Evolutionary conservation across 2,797 vertebrate species (phyloP), one percentile per base, ranked within the genome.

Genomic region (Ibycter americanus): DNA sequence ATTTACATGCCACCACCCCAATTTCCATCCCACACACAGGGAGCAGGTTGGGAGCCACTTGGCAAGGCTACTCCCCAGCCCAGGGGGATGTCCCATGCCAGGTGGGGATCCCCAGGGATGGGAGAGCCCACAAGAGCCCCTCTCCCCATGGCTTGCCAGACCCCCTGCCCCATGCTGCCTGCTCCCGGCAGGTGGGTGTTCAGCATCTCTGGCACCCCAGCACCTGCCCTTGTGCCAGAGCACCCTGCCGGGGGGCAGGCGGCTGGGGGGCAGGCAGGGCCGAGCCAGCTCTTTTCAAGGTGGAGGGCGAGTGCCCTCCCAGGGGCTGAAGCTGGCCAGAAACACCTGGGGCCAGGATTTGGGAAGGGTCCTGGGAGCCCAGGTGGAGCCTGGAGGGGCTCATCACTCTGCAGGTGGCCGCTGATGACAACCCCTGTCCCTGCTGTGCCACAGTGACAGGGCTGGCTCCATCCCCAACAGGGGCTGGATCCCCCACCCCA

Each of bases 391-490:
- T 2, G 4, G 17, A 15, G 54, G 38, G 22, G 23, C n/a, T 42
- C 31, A 1, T 10, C 1, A 1, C 29, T 54, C 66, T 19, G 11
- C 38, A 18, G n/a, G 32, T 66, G 82, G 34, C 40, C 1, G 0
- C 15, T 51, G 55, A 11, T 17, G 79, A 65, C 23, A 46, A 46
- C 34, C 32, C 7, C 12, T 29, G 34, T 25, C 55, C 78, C 49
- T 27, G 52, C 25, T 8, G 51, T 36, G 27, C 17, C 34, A 34
- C 52, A 10, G 21, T 16, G 46, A 23, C 58, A 59, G 27, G 19
- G 29, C 49, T 73, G 72, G 31, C 20, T 54, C 61, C 42, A 1
- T 36, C 55, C n/a, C 51, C 51, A 27, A 8, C 15, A 26, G 26
- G 47, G 36, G 61, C 56, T 59, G 27, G 55, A 27, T 7, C 5